phyloP scores from a whole-genome alignment of 2,888 invertebrate species.

The Sisyra terminalis region DNA sequence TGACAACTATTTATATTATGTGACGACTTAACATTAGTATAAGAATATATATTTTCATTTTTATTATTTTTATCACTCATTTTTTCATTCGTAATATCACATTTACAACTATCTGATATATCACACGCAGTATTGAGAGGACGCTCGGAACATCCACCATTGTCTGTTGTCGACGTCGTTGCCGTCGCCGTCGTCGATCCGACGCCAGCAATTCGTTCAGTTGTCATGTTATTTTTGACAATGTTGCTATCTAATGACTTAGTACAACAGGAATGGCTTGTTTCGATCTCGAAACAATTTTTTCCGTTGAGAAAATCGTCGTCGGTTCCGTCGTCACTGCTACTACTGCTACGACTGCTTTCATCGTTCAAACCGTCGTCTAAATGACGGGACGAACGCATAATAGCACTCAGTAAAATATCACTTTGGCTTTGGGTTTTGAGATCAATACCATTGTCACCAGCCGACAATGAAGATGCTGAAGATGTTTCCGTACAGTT shows the following conservation, averaged over 20 bases:
- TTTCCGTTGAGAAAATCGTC: slow-evolving; percentile 8
- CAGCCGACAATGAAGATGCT: background rate
- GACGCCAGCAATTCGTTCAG: background rate
- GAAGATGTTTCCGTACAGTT: background rate
- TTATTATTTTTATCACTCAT: slow-evolving; percentile 20
- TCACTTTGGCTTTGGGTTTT: slow-evolving; percentile 18
- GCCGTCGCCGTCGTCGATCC: background rate
- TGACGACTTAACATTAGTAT: slow-evolving; percentile 24
- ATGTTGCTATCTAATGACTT: too few species aligned
- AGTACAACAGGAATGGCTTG: background rate
- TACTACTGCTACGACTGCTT: background rate
- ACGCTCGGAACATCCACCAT: background rate
- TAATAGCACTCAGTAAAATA: slow-evolving; percentile 25
- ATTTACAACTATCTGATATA: slow-evolving; percentile 18
- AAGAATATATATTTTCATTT: slow-evolving; percentile 18
- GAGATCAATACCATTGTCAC: slow-evolving; percentile 6
- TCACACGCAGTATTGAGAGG: background rate
- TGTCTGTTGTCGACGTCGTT: background rate
- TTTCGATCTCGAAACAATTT: slow-evolving; percentile 14
- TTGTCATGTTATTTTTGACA: background rate
- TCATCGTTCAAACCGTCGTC: background rate
- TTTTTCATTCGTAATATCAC: slow-evolving; percentile 21
- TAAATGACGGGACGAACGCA: slow-evolving; percentile 16
- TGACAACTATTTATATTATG: slow-evolving; percentile 9
- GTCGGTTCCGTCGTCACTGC: background rate